Evolutionary conservation across 2,888 invertebrate genomes (phyloP).

Genomic region (Oconnorella tubifera): DNA sequence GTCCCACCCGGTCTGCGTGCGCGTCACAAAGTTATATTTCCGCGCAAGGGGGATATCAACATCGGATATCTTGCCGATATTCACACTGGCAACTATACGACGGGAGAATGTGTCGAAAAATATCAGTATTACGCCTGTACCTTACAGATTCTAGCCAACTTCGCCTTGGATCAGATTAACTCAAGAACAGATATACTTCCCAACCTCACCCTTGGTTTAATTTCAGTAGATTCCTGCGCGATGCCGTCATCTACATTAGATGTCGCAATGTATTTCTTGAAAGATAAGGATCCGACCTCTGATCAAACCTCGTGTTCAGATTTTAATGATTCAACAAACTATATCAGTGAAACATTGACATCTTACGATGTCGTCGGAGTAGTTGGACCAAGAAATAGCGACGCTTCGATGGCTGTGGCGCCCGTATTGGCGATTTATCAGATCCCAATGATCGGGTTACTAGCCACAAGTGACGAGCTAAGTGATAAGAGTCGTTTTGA

Average conservation of each 20-base stretch:
- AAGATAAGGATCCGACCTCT: too few relatives aligned
- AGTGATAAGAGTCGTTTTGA: conserved; percentile 42
- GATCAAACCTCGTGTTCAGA: too few relatives aligned
- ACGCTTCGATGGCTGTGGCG: conserved; percentile 18
- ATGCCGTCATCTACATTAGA: not conserved
- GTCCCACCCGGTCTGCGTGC: not conserved
- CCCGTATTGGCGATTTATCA: conserved; percentile 54
- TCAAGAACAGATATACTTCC: not conserved
- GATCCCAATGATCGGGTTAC: conserved; percentile 59
- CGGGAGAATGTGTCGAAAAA: not conserved
- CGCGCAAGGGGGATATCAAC: not conserved
- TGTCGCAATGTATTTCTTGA: not conserved
- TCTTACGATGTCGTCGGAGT: conserved; percentile 22
- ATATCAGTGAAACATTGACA: too few relatives aligned
- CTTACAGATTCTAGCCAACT: not conserved
- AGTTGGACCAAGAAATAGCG: conserved; percentile 22
- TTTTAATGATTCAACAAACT: too few relatives aligned
- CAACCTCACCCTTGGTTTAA: not conserved
- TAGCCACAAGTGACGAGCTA: conserved; percentile 42
- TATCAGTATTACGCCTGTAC: not conserved
- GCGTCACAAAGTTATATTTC: not conserved
- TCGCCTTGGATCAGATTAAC: not conserved
- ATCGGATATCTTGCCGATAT: not conserved
- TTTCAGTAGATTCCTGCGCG: not conserved
- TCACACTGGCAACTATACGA: not conserved